Evolutionary conservation across 2,797 vertebrate genomes (phyloP).

Genomic region (Centropyge bicolor): DNA sequence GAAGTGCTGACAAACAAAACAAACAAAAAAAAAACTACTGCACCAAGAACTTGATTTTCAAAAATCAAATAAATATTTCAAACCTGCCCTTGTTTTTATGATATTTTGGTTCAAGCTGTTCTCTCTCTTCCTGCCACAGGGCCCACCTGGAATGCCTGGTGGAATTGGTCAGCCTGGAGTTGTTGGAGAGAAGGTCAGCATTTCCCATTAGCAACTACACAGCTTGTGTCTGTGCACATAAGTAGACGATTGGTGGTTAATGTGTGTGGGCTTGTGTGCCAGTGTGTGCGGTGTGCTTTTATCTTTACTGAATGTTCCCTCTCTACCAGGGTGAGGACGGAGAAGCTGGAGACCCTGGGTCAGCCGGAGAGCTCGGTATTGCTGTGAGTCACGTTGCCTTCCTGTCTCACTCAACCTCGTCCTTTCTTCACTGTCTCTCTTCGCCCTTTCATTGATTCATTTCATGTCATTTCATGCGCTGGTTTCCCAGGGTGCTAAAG

Average conservation of each 20-base stretch:
- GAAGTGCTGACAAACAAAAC: slow-evolving; percentile 65
- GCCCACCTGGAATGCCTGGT: slow-evolving; percentile 86
- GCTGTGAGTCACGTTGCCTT: slow-evolving; percentile 83
- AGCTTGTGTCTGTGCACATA: slow-evolving; percentile 10
- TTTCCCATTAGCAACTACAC: slow-evolving; percentile 33
- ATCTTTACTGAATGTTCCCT: slow-evolving; percentile 31
- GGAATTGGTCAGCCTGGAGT: slow-evolving; percentile 91
- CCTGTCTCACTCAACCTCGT: slow-evolving; percentile 2
- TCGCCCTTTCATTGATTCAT: slow-evolving; percentile 13
- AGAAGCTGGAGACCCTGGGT: slow-evolving; percentile 90
- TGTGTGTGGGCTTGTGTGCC: slow-evolving; percentile 12
- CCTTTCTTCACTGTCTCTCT: slow-evolving; percentile 5
- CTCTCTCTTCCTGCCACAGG: slow-evolving; percentile 80
- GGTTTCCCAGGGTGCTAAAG: slow-evolving; percentile 87
- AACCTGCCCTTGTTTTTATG: slow-evolving; percentile 52
- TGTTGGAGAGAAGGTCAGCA: slow-evolving; percentile 93
- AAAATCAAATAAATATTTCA: slow-evolving; percentile 70
- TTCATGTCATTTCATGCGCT: slow-evolving; percentile 28
- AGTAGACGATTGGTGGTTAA: slow-evolving; percentile 5
- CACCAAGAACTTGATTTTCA: slow-evolving; percentile 49
- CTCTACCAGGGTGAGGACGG: slow-evolving; percentile 90
- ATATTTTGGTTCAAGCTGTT: slow-evolving; percentile 48
- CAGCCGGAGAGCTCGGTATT: slow-evolving; percentile 84
- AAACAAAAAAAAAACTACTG: slow-evolving; percentile 32
- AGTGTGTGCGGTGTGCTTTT: slow-evolving; percentile 16